Base-by-base conservation (phyloP, 2,797 vertebrate genomes). In the Prunella strophiata region DNA sequence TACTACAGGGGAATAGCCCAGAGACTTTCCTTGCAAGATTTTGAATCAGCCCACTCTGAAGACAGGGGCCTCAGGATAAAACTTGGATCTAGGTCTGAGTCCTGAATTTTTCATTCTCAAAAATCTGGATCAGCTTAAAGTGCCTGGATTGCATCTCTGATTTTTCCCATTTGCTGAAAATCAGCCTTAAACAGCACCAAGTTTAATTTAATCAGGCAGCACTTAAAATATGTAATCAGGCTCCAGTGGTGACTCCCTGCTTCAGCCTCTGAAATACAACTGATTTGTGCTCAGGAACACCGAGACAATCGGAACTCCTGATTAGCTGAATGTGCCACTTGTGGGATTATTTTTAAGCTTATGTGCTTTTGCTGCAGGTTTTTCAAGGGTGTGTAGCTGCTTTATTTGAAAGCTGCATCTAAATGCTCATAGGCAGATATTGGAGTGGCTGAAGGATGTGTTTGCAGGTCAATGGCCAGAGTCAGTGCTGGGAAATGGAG, bases 181-280 rank as follows among this genome's bases (percentile, higher is more conserved):
- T 93, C 85, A 93, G 87, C 65, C 85, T 12, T 22, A 77, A 94
- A 79, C 43, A 70, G 67, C 77, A 61, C 32, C n/a, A 29, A 48
- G 71, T 77, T 91, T 93, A 92, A 94, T 83, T 84, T 94, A 86
- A 95, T 93, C 95, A 95, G 88, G 80, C 74, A 88, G 93, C 83
- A 55, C 93, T 87, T 57, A 58, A 65, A 85, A 75, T 34, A 18
- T 0, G 59, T 34, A 93, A 95, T 96, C 95, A 96, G 86, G 86
- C 91, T 94, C 91, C 91, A 88, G 91, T 55, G 88, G 94, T 67
- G 96, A 59, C 80, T 76, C 27, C 55, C 83, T 73, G 2, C 90
- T 58, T 59, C 40, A 76, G 79, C 16, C 92, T 47, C 81, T 7
- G 8, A 87, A 86, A 45, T 4, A 26, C 89, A 58, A 52, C 59